Percentiles rank a stretch among this genome's conserved stretches.
These are phyloP conservation scores for Ophraella communa DNA, from an alignment of 2,888 invertebrate species.

Conservation along the genomic window DNA sequence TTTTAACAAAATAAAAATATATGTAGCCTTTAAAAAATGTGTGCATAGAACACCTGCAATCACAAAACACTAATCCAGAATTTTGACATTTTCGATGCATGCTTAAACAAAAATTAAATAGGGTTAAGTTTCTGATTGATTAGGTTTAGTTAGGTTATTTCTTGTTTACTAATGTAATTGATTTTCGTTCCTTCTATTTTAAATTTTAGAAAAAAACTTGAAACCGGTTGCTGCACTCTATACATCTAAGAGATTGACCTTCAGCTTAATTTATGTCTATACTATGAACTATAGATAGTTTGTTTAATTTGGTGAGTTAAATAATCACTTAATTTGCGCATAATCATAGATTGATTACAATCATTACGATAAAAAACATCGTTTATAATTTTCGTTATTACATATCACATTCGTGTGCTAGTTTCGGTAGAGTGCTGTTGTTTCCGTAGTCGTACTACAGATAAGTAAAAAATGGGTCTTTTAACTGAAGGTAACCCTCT, in stretches of 20 bases:
- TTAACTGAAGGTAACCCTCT: conserved; percentile 4
- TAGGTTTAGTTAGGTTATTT: no score
- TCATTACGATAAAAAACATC: conserved; percentile 14
- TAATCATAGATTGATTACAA: conserved; percentile 16
- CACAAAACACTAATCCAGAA: no score
- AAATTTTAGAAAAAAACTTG: not conserved
- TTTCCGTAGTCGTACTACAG: not conserved
- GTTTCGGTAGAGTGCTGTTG: not conserved
- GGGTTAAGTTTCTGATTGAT: not conserved
- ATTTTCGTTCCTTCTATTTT: not conserved
- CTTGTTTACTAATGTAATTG: not conserved
- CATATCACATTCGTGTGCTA: conserved; percentile 13
- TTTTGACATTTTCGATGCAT: not conserved
- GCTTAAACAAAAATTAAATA: not conserved
- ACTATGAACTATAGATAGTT: not conserved
- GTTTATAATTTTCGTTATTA: conserved; percentile 3
- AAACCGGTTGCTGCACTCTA: not conserved
- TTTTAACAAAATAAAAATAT: no score
- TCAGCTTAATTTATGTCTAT: not conserved
- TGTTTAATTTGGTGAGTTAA: conserved; percentile 6
- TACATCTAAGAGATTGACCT: not conserved
- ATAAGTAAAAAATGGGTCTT: conserved; percentile 21
- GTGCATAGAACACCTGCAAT: no score
- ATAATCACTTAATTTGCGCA: conserved; percentile 19
- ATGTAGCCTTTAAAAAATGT: not conserved